Evolutionary conservation across 1,140 invertebrate species (phyloP).

Genomic region (Ooceraea biroi): DNA sequence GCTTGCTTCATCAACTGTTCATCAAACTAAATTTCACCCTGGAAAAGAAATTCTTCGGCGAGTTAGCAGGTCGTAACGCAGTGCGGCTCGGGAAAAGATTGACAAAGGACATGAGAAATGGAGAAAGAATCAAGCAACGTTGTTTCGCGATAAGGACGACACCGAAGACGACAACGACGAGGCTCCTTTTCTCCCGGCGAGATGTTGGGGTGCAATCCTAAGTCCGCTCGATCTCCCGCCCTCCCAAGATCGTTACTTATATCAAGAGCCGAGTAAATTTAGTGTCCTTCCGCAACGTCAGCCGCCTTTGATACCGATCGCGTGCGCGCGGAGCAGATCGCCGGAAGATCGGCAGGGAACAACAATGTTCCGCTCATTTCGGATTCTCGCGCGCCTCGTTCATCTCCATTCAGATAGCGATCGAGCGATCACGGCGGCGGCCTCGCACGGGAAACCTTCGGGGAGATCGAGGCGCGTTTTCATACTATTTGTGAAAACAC

Average conservation of each 20-base stretch:
- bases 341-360: constrained; percentile 39
- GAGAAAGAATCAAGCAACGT: constrained; percentile 40
- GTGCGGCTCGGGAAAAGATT: neutral
- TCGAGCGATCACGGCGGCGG: constrained; percentile 39
- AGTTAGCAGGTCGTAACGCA: constrained; percentile 10
- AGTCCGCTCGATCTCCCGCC: neutral
- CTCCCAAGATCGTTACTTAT: constrained; percentile 53
- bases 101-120: constrained; percentile 23
- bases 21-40: constrained; percentile 27
- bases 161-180: neutral
- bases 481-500: constrained; percentile 56
- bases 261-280: constrained; percentile 73
- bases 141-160: constrained; percentile 52
- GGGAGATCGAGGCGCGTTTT: constrained; percentile 42
- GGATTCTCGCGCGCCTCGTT: constrained; percentile 50
- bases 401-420: constrained; percentile 69
- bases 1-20: constrained; percentile 32
- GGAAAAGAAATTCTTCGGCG: constrained; percentile 23
- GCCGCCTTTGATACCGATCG: constrained; percentile 74
- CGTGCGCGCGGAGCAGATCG: constrained; percentile 20
- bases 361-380: constrained; percentile 77
- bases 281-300: constrained; percentile 63
- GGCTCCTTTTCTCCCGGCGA: neutral
- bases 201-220: constrained; percentile 15
- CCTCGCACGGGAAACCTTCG: constrained; percentile 22